Conservation (phyloP, 2,797 vertebrate species). For the Anolis apletophallus region DNA sequence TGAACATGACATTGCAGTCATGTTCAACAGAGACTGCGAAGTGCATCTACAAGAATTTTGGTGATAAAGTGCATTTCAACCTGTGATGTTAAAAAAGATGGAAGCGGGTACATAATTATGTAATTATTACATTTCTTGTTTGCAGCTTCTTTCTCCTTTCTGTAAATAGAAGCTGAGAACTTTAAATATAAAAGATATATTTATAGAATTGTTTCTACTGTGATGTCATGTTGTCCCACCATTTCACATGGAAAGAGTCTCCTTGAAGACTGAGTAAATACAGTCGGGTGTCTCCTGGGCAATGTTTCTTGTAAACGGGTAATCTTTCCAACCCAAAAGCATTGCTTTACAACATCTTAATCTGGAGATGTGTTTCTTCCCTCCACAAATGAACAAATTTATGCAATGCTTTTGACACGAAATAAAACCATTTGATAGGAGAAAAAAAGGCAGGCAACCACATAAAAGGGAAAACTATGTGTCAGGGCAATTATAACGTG, state of each 20-base stretch:
- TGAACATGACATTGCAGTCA: background rate
- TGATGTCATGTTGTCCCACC: background rate
- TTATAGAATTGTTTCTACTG: background rate
- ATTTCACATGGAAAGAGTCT: background rate
- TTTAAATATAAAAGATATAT: background rate
- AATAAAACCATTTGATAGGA: too few species aligned
- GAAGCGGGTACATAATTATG: background rate
- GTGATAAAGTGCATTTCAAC: background rate
- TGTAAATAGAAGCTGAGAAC: constrained; percentile 6
- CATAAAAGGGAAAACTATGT: background rate
- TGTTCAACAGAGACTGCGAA: background rate
- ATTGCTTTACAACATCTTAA: too few species aligned
- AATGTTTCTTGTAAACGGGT: too few species aligned
- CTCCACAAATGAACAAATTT: too few species aligned
- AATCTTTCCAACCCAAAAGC: too few species aligned
- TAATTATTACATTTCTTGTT: background rate
- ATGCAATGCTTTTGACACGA: too few species aligned
- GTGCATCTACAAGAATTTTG: background rate
- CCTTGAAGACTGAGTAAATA: too few species aligned
- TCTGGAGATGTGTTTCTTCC: too few species aligned
- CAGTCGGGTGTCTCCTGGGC: too few species aligned
- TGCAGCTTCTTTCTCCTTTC: background rate
- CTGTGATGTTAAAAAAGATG: background rate
- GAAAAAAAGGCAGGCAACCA: background rate
- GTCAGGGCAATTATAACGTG: background rate